Base-by-base conservation (phyloP, 92 coral and sea anemone species). In the Umimayanthus chanpuru region DNA sequence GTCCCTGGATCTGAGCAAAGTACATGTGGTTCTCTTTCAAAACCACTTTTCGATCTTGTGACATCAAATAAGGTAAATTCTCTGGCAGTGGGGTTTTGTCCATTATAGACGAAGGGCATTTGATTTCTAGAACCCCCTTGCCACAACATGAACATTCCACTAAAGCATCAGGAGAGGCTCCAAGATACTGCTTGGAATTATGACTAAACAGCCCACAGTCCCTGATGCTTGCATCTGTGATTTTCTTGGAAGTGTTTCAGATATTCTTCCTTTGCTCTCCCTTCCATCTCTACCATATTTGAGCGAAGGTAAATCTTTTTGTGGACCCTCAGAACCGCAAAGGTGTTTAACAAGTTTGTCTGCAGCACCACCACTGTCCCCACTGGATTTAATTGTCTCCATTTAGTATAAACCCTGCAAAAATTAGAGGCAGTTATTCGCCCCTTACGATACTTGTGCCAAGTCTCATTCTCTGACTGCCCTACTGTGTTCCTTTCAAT, bases 111-210 rank as follows among this genome's bases (percentile, higher is more conserved):
- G 26, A 86, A 80, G 90, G 93, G 68, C 88, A 90, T 67, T 86
- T 86, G 40, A 90, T 73, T 68, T 90, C 90, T 5, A 89, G 74
- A 28, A 92, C 92, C 15, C 94, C 90, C 88, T 89, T 76, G 30
- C 89, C 92, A 78, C 92, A 92, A 83, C 92, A 92, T 29, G 89
- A 30, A 79, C 91, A 92, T 87, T 92, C 92, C 36, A 92, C 77
- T 65, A 89, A 50, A 65, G 90, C 81, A 76, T 88, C 87, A 85
- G 94, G 91, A 66, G 92, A 73, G 56, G 87, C 91, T 38, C 88
- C 88, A 68, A 91, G 76, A 55, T 71, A 91, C 70, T 88, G 93
- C 73, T 91, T 88, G 21, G 80, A 83, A 50, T 77, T 79, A 85
- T 91, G 58, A 78, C 88, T 85, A 85, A 88, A 84, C 15, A 91